A percentile compares a stretch with the other conserved stretches of the same genome.
phyloP scores from a whole-genome alignment of 2,113 vertebrate genomes.

The Neotoma lepida region DNA sequence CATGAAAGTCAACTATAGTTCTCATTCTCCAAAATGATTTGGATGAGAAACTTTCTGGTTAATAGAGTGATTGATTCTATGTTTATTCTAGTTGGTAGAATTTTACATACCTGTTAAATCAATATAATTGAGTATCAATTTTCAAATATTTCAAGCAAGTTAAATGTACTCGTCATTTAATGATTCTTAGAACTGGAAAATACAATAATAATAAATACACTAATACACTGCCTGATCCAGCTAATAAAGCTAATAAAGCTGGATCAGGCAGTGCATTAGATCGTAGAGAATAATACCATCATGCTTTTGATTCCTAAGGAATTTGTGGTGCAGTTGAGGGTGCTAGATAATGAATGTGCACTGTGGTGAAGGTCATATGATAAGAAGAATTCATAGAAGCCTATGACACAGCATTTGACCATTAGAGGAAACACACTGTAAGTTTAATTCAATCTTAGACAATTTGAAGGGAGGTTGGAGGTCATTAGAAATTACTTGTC shows the following conservation, averaged over 20 bases:
- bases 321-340: background rate
- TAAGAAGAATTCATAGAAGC: background rate
- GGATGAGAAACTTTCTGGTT: slow-evolving; percentile 20
- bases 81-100: slow-evolving; percentile 38
- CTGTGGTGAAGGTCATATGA: background rate
- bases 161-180: slow-evolving; percentile 2
- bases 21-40: slow-evolving; percentile 21
- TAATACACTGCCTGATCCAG: no score
- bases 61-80: background rate
- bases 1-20: slow-evolving; percentile 46
- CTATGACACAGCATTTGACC: background rate
- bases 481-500: background rate
- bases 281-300: background rate
- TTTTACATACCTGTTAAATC: slow-evolving; percentile 52
- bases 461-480: background rate
- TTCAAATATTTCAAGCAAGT: slow-evolving; percentile 38
- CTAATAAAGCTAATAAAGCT: no score
- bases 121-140: slow-evolving; percentile 18
- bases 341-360: background rate
- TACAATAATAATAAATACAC: no score
- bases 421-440: background rate
- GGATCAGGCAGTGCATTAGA: background rate
- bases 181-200: slow-evolving; percentile 46
- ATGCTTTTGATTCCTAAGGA: background rate
- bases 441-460: slow-evolving; percentile 2